Evolutionary conservation across 2,113 vertebrate species (phyloP), one percentile per base, ranked within the genome.

Genomic region (Vulpes vulpes): DNA sequence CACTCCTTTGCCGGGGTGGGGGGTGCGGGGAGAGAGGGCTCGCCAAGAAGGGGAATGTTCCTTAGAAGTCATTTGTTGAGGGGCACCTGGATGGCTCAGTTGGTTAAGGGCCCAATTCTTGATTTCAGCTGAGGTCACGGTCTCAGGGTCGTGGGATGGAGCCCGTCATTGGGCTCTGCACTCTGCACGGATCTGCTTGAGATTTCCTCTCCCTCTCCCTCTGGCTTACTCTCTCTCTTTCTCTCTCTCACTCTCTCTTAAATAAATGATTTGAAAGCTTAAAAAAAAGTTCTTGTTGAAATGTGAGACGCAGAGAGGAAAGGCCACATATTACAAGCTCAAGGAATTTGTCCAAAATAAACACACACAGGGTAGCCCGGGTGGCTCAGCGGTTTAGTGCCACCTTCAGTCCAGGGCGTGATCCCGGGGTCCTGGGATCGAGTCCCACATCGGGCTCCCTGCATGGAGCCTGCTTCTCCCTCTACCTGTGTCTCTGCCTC

Each of bases 1-100:
- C 6, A 15, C 11, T 74, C 25, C 64, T 64, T 27, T 43, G 11
- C 5, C 25, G 16, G 30, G 15, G n/a, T 35, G 10, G 14, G 5
- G 15, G 49, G 1, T n/a, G 16, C 43, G 3, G 2, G 55, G 6
- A 0, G 20, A 17, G 11, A 11, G 22, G 16, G 49, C 11, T 35
- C 2, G 2, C 43, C 30, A 27, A 51, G 3, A 17, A 2, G 8
- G 9, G n/a, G 15, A 43, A 27, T 2, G 27, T n/a, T 65, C 59
- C 71, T 17, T 3, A 59, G 80, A 69, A 59, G 51, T n/a, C 51
- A 6, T 79, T 73, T 73, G 71, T 23, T 38, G 35, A 43, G 32
- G 16, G 67, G 16, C 67, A 19, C 32, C 67, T 69, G 67, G 67
- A n/a, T 69, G 67, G 32, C 32, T 69, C 67, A 19, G 17, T 69